These are phyloP conservation scores for Drosophila maculinotata DNA, from an alignment of 2,888 invertebrate species.

Conservation along the genomic window DNA sequence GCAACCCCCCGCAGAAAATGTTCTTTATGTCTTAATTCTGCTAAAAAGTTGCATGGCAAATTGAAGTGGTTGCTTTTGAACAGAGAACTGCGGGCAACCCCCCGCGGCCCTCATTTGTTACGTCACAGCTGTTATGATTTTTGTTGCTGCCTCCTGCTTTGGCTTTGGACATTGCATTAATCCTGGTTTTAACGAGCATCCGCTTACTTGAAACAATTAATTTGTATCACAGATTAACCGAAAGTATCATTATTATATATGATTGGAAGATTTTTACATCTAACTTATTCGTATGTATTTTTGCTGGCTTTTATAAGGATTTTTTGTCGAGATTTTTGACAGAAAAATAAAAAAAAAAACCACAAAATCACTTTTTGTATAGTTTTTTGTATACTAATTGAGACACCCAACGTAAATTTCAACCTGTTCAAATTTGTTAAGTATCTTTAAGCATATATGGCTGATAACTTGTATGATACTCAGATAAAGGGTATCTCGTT, in stretches of 20 bases:
- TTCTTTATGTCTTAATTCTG: slow-evolving; percentile 75
- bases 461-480: too few species aligned
- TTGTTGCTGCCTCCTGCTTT: slow-evolving; percentile 2
- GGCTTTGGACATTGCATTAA: background rate
- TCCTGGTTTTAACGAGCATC: slow-evolving; percentile 16
- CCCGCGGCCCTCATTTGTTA: slow-evolving; percentile 67
- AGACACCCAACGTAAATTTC: too few species aligned
- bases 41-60: slow-evolving; percentile 53
- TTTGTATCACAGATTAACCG: background rate
- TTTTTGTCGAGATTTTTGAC: too few species aligned
- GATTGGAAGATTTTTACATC: too few species aligned
- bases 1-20: slow-evolving; percentile 38
- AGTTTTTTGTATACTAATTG: too few species aligned
- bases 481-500: background rate
- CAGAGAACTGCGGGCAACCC: slow-evolving; percentile 40
- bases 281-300: too few species aligned
- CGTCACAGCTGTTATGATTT: slow-evolving; percentile 76
- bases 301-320: too few species aligned
- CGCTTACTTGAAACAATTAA: slow-evolving; percentile 9
- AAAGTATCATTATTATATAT: too few species aligned
- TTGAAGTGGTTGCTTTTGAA: slow-evolving; percentile 67
- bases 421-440: too few species aligned
- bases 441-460: too few species aligned
- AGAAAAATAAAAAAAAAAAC: too few species aligned
- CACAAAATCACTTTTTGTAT: too few species aligned